Evolutionary conservation across 2,888 invertebrate genomes (phyloP), one percentile per base, ranked within the genome.

Genomic region (Neria commutata): DNA sequence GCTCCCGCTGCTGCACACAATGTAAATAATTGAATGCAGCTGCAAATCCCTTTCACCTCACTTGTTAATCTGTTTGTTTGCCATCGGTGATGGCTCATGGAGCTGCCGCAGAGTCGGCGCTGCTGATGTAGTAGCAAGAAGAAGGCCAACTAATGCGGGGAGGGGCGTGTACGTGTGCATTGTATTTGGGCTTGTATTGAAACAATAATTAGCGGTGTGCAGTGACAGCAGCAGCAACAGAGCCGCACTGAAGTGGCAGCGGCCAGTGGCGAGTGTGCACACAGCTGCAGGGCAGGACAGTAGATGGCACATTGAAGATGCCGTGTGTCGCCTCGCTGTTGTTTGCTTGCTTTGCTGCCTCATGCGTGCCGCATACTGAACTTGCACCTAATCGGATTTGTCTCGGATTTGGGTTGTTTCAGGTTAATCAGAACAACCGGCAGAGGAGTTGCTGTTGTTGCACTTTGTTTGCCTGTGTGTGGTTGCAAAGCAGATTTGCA

Each of bases 301-400:
- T 4, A 37, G n/a, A 42, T 17, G 4, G 42, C 19, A 6, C 6
- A n/a, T 6, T 37, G 37, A 37, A 11, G 37, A 37, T 37, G 37
- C 37, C 4, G n/a, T 4, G 37, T 14, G n/a, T 14, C 3, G 4
- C 37, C 37, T 37, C 14, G n/a, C 37, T 37, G 37, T 6, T n/a
- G n/a, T n/a, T 37, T 10, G 4, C 37, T 37, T 37, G 6, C 37
- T 14, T 4, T n/a, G n/a, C 37, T 11, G 26, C 4, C 17, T 26
- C 26, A 14, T 51, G 34, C 23, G 23, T 37, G 16, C 25, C 26
- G 24, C 52, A 19, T 56, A 51, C 55, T 59, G 61, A 67, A 73
- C 72, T 72, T 71, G 71, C 72, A 69, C 70, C 66, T 73, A 73
- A 73, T 73, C 72, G 75, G 75, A 73, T 73, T 73, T 73, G 65